A percentile compares a stretch with the other conserved stretches of the same genome.
Evolutionary conservation across 2,113 vertebrate genomes (phyloP).

Genomic region (Xenotilapia longispinis): DNA sequence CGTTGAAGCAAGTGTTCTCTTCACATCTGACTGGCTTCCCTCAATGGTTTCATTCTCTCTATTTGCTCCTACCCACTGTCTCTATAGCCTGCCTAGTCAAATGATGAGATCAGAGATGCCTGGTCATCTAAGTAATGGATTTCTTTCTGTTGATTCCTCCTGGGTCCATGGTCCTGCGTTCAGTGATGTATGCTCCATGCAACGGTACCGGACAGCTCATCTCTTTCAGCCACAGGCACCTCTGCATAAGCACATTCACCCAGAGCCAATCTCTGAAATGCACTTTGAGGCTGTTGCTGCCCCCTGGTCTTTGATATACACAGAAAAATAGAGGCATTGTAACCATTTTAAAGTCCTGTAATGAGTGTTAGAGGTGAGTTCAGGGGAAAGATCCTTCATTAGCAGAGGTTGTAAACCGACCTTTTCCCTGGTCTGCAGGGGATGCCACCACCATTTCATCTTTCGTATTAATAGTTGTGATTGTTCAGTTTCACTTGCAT

Average conservation of each 20-base stretch:
- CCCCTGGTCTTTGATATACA: constrained; percentile 2
- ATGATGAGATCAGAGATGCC: constrained; percentile 54
- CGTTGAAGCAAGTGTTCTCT: constrained; percentile 2
- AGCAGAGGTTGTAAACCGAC: background rate
- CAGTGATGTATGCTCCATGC: constrained; percentile 61
- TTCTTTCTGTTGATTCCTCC: constrained; percentile 59
- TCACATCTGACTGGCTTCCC: background rate
- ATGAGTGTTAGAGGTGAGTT: background rate
- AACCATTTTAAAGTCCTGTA: constrained; percentile 18
- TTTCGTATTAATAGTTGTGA: background rate
- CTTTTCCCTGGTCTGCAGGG: background rate
- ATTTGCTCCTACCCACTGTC: constrained; percentile 1
- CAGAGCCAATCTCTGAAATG: constrained; percentile 45
- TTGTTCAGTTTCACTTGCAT: background rate
- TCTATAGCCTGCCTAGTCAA: constrained; percentile 18
- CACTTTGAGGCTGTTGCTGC: constrained; percentile 24
- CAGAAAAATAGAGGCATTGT: background rate
- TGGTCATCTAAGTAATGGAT: constrained; percentile 62
- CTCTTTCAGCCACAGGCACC: constrained; percentile 50
- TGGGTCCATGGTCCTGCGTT: constrained; percentile 4
- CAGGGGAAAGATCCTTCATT: background rate
- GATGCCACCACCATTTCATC: background rate
- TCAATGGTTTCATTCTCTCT: background rate
- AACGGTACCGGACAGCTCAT: constrained; percentile 59
- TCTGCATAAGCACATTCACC: constrained; percentile 53